Base-by-base conservation (phyloP, 2,888 invertebrate species). In the Galeopsomyia nigrocyanea region DNA sequence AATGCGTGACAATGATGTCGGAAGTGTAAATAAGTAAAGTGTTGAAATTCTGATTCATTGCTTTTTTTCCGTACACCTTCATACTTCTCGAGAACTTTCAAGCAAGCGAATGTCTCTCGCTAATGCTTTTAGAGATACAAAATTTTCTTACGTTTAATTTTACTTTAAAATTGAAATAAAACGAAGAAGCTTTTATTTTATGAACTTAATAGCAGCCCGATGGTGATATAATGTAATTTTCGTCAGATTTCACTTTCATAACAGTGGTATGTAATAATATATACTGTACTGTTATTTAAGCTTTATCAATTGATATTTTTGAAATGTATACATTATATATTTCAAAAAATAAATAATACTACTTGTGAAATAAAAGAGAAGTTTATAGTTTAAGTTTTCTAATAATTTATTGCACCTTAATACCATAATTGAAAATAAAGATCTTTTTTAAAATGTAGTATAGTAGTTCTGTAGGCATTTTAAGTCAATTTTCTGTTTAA, bases 21-120 rank as follows among this genome's bases (percentile, higher is more conserved):
- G 72, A 73, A 71, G 68, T 75, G 73, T 75, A 75, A 73, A 75
- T 75, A 75, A 75, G 75, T 75, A 75, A 75, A 73, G 14, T 71
- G 56, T 75, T 73, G 49, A 75, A 75, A 68, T 56, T 75, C 51
- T 47, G 67, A 73, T 58, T 68, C 47, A 75, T 71, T 58, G 68
- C 68, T 73, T 75, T 65, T 72, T 75, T 75, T 68, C 58, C 22
- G 62, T 61, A 75, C 21, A 73, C 73, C 73, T 73, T 56, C 67
- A 70, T 68, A 65, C 9, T 71, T 63, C 22, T 67, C 64, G 39
- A 56, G 14, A 39, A 39, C 57, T 68, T 55, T 53, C 31, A 47
- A 67, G 47, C 17, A 53, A 66, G 58, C 53, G 22, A 67, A 53
- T 22, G 60, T 57, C 31, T 46, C 17, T 67, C 53, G 53, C 63